Percentiles rank a stretch among this genome's conserved stretches.
Evolutionary conservation across 2,113 vertebrate species (phyloP).

Genomic region (Zosterops lateralis): DNA sequence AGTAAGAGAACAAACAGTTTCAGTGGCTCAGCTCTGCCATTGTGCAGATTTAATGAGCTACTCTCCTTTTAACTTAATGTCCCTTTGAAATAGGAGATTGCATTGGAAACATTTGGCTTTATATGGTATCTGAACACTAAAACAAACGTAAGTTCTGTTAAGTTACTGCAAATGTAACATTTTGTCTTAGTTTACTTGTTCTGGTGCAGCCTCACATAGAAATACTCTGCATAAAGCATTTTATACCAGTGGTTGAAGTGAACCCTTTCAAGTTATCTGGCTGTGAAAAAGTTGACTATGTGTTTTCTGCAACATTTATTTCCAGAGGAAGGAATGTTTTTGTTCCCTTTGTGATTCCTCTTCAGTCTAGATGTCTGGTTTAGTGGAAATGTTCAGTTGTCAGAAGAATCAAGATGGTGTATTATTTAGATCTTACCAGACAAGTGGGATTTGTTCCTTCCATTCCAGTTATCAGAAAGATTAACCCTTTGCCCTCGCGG

Average conservation of each 20-base stretch:
- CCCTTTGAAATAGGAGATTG: conserved; percentile 20
- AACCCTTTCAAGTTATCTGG: neutral
- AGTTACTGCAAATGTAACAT: neutral
- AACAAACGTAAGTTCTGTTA: neutral
- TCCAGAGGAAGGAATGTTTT: conserved; percentile 51
- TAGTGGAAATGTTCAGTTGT: conserved; percentile 77
- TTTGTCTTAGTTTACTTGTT: neutral
- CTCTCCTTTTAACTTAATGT: conserved; percentile 11
- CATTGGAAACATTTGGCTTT: conserved; percentile 16
- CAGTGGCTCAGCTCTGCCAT: neutral
- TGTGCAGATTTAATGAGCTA: conserved; percentile 26
- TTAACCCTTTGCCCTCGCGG: conserved; percentile 88
- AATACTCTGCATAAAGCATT: neutral
- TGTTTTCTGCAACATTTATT: conserved; percentile 43
- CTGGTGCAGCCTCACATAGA: neutral
- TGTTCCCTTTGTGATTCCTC: conserved; percentile 25
- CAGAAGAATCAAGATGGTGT: conserved; percentile 76
- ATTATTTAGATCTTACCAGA: conserved; percentile 78
- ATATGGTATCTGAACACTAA: neutral
- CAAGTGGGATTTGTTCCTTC: conserved; percentile 90
- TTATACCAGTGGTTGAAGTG: neutral
- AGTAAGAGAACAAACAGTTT: conserved; percentile 33
- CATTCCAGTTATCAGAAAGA: conserved; percentile 84
- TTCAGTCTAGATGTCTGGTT: conserved; percentile 73
- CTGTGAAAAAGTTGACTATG: neutral